A percentile compares a stretch with the other conserved stretches of the same genome.
Evolutionary conservation across 1,140 invertebrate genomes (phyloP).

Genomic region (Steinernema khuongi): DNA sequence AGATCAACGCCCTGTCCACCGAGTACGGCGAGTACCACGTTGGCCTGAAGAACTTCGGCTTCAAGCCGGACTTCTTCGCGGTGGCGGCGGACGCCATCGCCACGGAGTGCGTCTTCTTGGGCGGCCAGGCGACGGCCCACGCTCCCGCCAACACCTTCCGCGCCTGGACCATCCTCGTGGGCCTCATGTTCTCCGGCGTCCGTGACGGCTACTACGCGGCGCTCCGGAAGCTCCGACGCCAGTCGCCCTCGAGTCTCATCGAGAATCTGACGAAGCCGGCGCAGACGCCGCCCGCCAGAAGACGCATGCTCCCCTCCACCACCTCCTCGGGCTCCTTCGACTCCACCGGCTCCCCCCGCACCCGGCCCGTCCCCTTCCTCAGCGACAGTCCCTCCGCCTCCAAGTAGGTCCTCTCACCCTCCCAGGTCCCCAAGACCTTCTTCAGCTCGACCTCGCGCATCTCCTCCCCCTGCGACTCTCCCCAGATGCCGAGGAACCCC

Average conservation of each 20-base stretch:
- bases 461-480: not conserved
- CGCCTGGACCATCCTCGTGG: constrained; percentile 14
- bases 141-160: constrained; percentile 24
- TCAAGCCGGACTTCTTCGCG: constrained; percentile 52
- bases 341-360: not conserved
- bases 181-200: constrained; percentile 18
- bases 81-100: constrained; percentile 45
- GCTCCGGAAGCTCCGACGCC: not conserved
- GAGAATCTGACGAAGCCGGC: not conserved
- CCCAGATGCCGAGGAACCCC: not conserved
- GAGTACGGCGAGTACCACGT: constrained; percentile 43
- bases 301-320: not conserved
- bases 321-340: not conserved
- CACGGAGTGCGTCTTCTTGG: constrained; percentile 47
- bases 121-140: constrained; percentile 37
- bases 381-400: constrained; percentile 6
- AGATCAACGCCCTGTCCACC: constrained; percentile 1
- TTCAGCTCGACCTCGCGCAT: not conserved
- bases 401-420: not conserved
- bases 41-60: constrained; percentile 39
- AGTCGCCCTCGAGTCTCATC: constrained; percentile 6
- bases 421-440: not conserved
- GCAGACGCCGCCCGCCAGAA: not conserved
- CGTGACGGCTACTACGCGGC: constrained; percentile 19
- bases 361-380: not conserved